These are phyloP conservation scores for Empidonax alnorum DNA, from an alignment of 2,113 vertebrate species.

Conservation along the genomic window DNA sequence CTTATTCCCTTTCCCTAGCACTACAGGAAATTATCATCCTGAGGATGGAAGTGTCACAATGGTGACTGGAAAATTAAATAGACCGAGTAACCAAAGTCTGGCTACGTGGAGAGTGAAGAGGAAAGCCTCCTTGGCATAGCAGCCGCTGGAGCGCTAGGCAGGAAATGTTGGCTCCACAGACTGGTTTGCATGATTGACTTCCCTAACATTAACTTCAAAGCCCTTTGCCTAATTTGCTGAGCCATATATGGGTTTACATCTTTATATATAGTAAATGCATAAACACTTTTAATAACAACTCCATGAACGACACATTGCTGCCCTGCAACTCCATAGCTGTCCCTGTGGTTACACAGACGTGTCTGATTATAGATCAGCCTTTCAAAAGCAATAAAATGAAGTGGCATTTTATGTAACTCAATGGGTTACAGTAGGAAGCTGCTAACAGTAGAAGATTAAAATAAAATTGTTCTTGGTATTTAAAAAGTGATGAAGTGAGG, in stretches of 20 bases:
- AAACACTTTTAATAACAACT: neutral
- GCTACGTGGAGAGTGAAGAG: neutral
- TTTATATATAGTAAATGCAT: neutral
- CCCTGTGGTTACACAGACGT: neutral
- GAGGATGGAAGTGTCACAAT: neutral
- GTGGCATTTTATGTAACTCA: conserved; percentile 60
- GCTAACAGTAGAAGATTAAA: conserved; percentile 53
- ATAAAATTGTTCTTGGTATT: conserved; percentile 65
- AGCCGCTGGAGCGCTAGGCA: neutral
- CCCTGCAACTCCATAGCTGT: neutral
- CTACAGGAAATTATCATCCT: neutral
- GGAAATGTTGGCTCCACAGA: neutral
- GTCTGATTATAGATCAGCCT: conserved; percentile 42
- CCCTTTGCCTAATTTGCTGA: neutral
- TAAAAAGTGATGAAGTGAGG: conserved; percentile 43
- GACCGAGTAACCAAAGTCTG: rapidly evolving
- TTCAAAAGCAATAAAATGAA: conserved; percentile 38
- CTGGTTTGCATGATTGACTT: neutral
- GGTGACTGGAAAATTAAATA: neutral
- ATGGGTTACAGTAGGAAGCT: conserved; percentile 61
- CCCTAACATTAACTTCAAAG: neutral
- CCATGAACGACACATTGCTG: neutral
- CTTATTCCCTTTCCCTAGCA: neutral
- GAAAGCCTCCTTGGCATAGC: neutral
- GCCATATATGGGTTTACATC: neutral